Conservation (phyloP, 37 sponge, comb jelly and placozoan species). For the Beroe forskalii region DNA sequence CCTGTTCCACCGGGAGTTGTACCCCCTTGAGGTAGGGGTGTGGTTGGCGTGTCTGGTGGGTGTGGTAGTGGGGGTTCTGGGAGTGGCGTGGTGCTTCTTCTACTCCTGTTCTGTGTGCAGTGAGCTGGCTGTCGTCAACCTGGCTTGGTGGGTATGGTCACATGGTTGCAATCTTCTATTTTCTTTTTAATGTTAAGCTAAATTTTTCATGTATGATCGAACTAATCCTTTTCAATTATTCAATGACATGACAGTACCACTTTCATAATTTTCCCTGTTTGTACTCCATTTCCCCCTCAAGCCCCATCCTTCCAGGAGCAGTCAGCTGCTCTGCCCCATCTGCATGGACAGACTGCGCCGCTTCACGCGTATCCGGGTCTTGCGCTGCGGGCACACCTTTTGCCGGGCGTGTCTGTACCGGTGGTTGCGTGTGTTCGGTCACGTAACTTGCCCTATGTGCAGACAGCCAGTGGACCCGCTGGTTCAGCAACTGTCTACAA, state of each 20-base stretch:
- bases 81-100: background rate
- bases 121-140: conserved; percentile 7
- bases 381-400: conserved; percentile 34
- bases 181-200: no score
- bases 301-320: no score
- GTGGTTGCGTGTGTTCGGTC: conserved; percentile 52
- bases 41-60: background rate
- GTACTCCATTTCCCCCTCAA: no score
- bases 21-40: conserved; percentile 36
- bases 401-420: conserved; percentile 35
- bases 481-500: background rate
- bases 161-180: no score
- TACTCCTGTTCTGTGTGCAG: background rate
- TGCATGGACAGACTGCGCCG: conserved; percentile 39
- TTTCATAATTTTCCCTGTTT: no score
- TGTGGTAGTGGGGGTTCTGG: conserved; percentile 2
- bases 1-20: conserved; percentile 26
- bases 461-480: conserved; percentile 33
- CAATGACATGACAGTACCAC: no score
- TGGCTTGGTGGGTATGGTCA: conserved; percentile 24
- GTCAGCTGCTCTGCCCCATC: background rate
- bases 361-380: background rate
- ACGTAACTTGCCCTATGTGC: conserved; percentile 58
- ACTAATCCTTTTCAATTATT: no score
- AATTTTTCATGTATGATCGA: no score